These are phyloP conservation scores for Addax nasomaculatus DNA, from an alignment of 2,113 vertebrate species.

Conservation along the genomic window DNA sequence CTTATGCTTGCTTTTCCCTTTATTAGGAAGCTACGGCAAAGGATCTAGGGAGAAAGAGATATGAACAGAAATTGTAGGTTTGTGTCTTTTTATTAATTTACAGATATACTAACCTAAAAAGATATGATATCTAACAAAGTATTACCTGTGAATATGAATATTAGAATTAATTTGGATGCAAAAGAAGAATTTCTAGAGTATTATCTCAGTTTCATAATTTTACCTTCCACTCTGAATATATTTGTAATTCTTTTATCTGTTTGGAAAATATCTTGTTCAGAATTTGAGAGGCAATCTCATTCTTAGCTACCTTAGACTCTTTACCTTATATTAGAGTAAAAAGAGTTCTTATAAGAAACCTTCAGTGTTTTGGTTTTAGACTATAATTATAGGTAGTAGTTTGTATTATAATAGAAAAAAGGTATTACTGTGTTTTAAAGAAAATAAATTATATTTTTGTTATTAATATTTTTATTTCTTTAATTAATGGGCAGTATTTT, in stretches of 20 bases:
- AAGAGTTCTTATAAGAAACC: background rate
- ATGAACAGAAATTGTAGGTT: background rate
- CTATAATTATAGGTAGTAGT: background rate
- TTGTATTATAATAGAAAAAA: conserved; percentile 16
- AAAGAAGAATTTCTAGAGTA: background rate
- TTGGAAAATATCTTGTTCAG: background rate
- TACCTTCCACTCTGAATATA: background rate
- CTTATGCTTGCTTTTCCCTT: background rate
- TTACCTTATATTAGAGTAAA: background rate
- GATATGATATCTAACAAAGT: background rate
- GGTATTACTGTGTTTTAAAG: background rate
- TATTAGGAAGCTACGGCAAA: background rate
- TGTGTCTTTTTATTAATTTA: background rate
- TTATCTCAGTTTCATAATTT: conserved; percentile 26
- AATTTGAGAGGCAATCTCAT: background rate
- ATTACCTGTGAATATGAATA: background rate
- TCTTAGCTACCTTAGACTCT: background rate
- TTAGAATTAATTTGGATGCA: conserved; percentile 24
- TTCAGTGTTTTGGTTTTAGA: conserved; percentile 7
- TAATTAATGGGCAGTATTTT: conserved; percentile 30
- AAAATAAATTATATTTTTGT: background rate
- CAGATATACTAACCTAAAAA: background rate
- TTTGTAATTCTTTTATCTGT: background rate
- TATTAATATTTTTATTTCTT: background rate
- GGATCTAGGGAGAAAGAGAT: background rate